Base-by-base conservation (phyloP, 1,140 invertebrate species). In the Ips typographus region DNA sequence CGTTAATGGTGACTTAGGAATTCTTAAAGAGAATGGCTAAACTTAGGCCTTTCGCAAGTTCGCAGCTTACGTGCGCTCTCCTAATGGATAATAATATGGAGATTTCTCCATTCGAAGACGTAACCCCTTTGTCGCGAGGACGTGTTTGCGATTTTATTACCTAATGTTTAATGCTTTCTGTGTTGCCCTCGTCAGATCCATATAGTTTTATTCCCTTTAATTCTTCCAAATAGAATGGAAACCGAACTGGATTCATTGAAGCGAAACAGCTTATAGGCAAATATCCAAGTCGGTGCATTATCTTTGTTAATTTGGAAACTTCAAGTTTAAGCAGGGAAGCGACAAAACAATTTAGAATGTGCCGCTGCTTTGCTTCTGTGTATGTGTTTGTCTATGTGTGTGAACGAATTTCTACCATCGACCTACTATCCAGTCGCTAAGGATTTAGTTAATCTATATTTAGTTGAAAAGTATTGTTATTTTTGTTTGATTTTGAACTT, bases 291-390 rank as follows among this genome's bases (percentile, higher is more conserved):
- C 66, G 61, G 56, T 73, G 68, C 65, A 73, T 73, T 73, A 73
- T 73, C 66, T 73, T 66, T 66, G 72, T 71, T 73, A 73, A 72
- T 72, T 70, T 57, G 62, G 55, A 72, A 72, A 69, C 69, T 72
- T 67, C 61, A 66, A 68, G 68, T 71, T 71, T 68, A 71, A 47
- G 63, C 68, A 55, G 62, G 57, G 56, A 65, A 53, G 68, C 56
- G 61, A 65, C 62, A 67, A 70, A 71, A 71, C 70, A 73, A 70
- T 71, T 71, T 68, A 62, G 58, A 68, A 53, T 68, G 38, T 68
- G 56, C 61, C 67, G 71, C 68, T 70, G 68, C 68, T 49, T 22
- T 44, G 63, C 57, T 22, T 51, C 58, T 61, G 39, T 70, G 56
- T 64, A 49, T 70, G n/a, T 58, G 38, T 66, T 7, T 47, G 37